Conservation (phyloP, 2,113 vertebrate species). For the Hyla sarda region DNA sequence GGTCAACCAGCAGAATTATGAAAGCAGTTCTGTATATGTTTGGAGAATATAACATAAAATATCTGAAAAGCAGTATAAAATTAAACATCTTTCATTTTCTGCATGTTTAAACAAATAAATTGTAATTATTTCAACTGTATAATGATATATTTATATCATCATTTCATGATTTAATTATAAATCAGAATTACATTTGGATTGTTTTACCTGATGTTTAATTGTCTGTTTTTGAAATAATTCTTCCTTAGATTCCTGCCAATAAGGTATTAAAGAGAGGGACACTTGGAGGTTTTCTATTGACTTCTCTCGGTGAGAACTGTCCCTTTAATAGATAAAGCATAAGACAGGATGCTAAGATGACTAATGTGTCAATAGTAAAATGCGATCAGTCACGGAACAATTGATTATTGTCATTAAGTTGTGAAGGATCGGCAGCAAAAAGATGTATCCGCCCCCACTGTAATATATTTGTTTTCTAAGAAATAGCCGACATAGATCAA, state of each 20-base stretch:
- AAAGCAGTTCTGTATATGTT: background rate
- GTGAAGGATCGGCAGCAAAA: background rate
- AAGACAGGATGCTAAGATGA: background rate
- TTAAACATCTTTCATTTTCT: no score
- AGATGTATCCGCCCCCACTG: background rate
- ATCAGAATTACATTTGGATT: no score
- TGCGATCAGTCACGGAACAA: conserved; percentile 6
- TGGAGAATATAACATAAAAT: background rate
- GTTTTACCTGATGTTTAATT: no score
- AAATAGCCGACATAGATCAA: conserved; percentile 10
- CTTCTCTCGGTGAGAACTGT: background rate
- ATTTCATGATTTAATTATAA: no score
- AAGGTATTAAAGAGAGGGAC: background rate
- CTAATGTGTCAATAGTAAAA: conserved; percentile 16
- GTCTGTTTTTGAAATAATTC: background rate
- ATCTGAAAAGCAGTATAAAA: background rate
- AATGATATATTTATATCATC: background rate
- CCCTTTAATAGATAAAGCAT: background rate
- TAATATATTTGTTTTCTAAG: conserved; percentile 25
- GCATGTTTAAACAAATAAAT: no score
- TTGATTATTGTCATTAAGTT: conserved; percentile 20
- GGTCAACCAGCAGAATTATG: no score
- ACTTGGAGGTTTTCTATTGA: background rate
- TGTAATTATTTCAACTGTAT: no score
- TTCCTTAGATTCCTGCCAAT: background rate